A percentile compares a stretch with the other conserved stretches of the same genome.
Conservation (phyloP, 2,888 invertebrate genomes). For the Drosophila nr. medialis region DNA sequence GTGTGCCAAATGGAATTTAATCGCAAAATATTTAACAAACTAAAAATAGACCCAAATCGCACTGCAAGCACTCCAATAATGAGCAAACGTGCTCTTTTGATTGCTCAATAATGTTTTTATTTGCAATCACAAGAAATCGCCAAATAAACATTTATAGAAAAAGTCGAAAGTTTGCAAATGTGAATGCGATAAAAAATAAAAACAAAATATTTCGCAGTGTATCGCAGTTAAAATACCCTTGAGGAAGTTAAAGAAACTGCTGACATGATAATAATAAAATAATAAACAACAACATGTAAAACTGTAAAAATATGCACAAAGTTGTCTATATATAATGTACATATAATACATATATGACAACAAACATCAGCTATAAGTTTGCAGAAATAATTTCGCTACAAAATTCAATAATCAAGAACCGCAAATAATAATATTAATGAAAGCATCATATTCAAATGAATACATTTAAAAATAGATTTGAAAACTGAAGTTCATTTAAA, state of each 20-base stretch:
- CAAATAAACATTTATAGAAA: background rate
- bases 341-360: too few species aligned
- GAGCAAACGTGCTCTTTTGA: background rate
- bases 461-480: background rate
- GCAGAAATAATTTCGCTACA: too few species aligned
- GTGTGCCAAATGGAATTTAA: slow-evolving; percentile 56
- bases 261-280: background rate
- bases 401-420: too few species aligned
- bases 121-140: slow-evolving; percentile 16
- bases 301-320: too few species aligned
- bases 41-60: background rate
- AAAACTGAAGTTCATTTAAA: background rate
- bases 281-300: too few species aligned
- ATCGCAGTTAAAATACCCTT: background rate
- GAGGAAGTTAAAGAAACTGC: background rate
- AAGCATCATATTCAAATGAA: background rate
- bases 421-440: background rate
- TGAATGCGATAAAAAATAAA: background rate
- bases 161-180: background rate
- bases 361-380: too few species aligned
- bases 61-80: background rate
- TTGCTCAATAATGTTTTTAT: background rate
- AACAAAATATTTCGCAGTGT: background rate
- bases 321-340: too few species aligned
- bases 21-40: slow-evolving; percentile 38